Evolutionary conservation across 2,888 invertebrate genomes (phyloP).

Genomic region (Choreutis nemorana): DNA sequence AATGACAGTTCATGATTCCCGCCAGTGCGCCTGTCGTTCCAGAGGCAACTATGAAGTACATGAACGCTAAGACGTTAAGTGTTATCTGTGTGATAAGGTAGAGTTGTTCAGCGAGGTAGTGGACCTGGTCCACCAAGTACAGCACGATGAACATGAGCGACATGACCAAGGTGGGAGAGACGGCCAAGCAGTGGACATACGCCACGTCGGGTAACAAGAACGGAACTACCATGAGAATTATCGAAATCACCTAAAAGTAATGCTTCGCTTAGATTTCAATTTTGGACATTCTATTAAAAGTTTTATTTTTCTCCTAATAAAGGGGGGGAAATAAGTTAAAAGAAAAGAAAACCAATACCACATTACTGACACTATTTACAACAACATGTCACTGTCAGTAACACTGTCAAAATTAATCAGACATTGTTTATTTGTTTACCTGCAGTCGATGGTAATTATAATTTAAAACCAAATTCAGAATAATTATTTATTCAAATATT

Average conservation of each 20-base stretch:
- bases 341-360: neutral
- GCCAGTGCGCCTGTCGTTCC: slow-evolving; percentile 25
- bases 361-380: neutral
- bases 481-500: too few species aligned
- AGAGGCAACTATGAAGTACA: slow-evolving; percentile 16
- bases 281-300: neutral
- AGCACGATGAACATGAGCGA: slow-evolving; percentile 46
- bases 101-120: slow-evolving; percentile 46
- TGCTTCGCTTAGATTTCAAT: slow-evolving; percentile 5
- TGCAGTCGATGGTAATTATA: too few species aligned
- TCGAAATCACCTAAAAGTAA: slow-evolving; percentile 56
- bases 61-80: slow-evolving; percentile 24
- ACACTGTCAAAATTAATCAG: too few species aligned
- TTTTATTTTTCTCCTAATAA: neutral
- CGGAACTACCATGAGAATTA: slow-evolving; percentile 50
- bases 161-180: slow-evolving; percentile 42
- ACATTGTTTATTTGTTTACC: too few species aligned
- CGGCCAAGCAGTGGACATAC: slow-evolving; percentile 40
- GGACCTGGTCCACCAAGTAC: slow-evolving; percentile 55
- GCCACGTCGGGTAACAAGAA: slow-evolving; percentile 32
- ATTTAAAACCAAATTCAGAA: too few species aligned
- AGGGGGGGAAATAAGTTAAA: neutral
- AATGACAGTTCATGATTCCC: slow-evolving; percentile 40
- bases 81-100: slow-evolving; percentile 32
- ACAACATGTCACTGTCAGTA: too few species aligned